A percentile compares a stretch with the other conserved stretches of the same genome.
Evolutionary conservation across 2,888 invertebrate genomes (phyloP).

Genomic region (Limenitis camilla): DNA sequence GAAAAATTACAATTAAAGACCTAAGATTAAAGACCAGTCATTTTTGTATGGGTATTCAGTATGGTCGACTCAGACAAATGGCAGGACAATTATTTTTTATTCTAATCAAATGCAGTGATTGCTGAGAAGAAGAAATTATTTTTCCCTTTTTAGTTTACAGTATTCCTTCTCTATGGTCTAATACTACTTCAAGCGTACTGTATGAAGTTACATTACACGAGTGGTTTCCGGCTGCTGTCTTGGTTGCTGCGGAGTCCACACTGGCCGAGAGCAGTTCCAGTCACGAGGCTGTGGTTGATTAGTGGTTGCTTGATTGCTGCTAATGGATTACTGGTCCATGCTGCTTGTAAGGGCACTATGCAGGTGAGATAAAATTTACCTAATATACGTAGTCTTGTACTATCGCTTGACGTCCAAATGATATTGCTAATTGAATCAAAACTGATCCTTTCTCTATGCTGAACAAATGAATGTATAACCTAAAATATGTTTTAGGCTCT

Average conservation of each 20-base stretch:
- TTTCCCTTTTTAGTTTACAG: constrained; percentile 42
- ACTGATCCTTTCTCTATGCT: not conserved
- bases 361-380: constrained; percentile 36
- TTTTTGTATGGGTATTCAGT: no score
- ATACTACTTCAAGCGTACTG: constrained; percentile 60
- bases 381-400: no score
- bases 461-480: not conserved
- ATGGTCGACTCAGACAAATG: no score
- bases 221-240: constrained; percentile 53
- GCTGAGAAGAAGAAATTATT: not conserved
- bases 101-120: no score
- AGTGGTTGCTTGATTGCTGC: constrained; percentile 46
- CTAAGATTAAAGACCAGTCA: no score
- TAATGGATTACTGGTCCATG: constrained; percentile 57
- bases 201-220: constrained; percentile 66
- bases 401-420: not conserved
- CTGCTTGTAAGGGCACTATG: constrained; percentile 53
- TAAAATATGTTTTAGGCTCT: constrained; percentile 40
- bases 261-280: constrained; percentile 43
- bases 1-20: no score
- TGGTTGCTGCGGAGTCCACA: constrained; percentile 50
- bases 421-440: no score
- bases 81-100: no score
- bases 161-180: constrained; percentile 52
- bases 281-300: constrained; percentile 48